Percentiles rank a stretch among this genome's conserved stretches.
These are phyloP conservation scores for Platyrinchus mystaceus DNA, from an alignment of 2,797 vertebrate genomes.

Conservation along the genomic window DNA sequence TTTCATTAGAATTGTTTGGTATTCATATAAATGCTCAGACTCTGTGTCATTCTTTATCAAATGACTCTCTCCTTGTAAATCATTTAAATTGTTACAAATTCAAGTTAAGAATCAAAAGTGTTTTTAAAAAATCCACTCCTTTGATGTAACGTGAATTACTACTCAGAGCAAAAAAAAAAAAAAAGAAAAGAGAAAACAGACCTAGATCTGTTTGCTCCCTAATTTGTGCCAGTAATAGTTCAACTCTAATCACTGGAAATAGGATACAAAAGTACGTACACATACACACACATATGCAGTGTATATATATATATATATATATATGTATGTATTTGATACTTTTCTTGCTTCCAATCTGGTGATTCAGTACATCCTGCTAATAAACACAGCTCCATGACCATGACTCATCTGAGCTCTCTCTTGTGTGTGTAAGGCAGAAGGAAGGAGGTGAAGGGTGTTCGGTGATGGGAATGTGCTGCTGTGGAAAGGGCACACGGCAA, in stretches of 20 bases:
- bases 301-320: neutral
- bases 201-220: neutral
- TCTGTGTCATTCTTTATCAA: conserved; percentile 40
- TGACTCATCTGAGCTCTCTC: neutral
- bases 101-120: conserved; percentile 11
- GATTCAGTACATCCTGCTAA: neutral
- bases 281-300: neutral
- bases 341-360: neutral
- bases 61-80: conserved; percentile 28
- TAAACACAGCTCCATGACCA: neutral
- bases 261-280: neutral
- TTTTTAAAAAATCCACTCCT: conserved; percentile 9
- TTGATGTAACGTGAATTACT: neutral
- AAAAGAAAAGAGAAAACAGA: neutral
- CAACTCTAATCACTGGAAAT: neutral
- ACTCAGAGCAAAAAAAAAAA: neutral
- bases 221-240: neutral
- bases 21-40: conserved; percentile 16
- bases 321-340: neutral
- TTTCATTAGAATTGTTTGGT: conserved; percentile 12
- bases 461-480: neutral
- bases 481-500: neutral
- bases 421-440: neutral
- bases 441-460: neutral
- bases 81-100: conserved; percentile 44